phyloP scores from a whole-genome alignment of 2,113 vertebrate species.

The Xenopus borealis region DNA sequence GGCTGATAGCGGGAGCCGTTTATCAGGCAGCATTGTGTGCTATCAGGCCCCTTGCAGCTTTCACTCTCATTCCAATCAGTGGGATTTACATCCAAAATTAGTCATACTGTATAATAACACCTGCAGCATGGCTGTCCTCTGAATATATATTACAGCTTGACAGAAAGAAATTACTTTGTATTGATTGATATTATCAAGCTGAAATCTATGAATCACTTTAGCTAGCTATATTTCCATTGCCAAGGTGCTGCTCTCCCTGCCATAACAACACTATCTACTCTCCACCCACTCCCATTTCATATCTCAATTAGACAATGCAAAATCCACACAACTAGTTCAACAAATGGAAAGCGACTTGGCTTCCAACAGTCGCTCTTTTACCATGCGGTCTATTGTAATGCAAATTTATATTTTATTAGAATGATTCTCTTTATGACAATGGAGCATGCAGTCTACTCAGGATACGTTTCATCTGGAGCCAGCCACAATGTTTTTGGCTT shows the following conservation, averaged over 20 bases:
- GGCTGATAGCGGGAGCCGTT: not conserved
- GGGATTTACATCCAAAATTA: not conserved
- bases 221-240: constrained; percentile 14
- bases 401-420: too few relatives aligned
- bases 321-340: not conserved
- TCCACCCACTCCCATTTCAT: constrained; percentile 7
- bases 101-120: constrained; percentile 4
- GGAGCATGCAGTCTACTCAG: too few relatives aligned
- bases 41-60: not conserved
- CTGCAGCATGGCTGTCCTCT: not conserved
- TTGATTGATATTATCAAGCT: constrained; percentile 14
- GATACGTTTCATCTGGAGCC: too few relatives aligned
- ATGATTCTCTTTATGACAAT: too few relatives aligned
- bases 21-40: not conserved
- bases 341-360: too few relatives aligned
- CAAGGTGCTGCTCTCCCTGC: constrained; percentile 3
- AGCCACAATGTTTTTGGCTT: too few relatives aligned
- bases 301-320: constrained; percentile 23
- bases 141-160: constrained; percentile 5
- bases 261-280: not conserved
- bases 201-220: constrained; percentile 15
- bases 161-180: not conserved
- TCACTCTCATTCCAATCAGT: not conserved
- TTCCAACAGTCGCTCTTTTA: too few relatives aligned
- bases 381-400: too few relatives aligned